These are phyloP conservation scores for Pegea sp. DNA, from an alignment of 23 tunicate genomes.

Conservation along the genomic window DNA sequence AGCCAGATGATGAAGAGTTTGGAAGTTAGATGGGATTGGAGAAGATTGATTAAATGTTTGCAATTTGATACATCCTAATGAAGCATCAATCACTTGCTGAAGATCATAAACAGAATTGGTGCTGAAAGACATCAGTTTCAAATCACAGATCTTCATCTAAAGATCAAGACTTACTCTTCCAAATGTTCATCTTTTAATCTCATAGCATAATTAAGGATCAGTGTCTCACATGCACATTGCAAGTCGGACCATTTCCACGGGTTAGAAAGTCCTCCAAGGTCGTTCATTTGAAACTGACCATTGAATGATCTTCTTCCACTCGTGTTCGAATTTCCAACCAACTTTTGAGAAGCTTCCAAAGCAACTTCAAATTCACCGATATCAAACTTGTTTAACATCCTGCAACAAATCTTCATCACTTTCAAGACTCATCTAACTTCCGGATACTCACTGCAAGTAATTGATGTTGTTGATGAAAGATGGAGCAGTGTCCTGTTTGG, in stretches of 20 bases:
- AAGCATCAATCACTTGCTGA: constrained; percentile 4
- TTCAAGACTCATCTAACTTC: no score
- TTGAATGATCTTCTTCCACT: not conserved
- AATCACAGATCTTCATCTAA: no score
- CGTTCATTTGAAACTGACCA: constrained; percentile 9
- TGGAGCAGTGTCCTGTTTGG: no score
- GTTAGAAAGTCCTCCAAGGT: constrained; percentile 2
- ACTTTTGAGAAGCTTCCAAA: constrained; percentile 9
- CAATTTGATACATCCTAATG: constrained; percentile 15
- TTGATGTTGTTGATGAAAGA: no score
- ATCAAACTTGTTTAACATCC: not conserved
- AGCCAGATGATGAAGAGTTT: constrained; percentile 8
- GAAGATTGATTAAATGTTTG: constrained; percentile 24
- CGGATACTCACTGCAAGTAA: no score
- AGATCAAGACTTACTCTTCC: no score
- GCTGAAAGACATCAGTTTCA: no score
- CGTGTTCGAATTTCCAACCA: not conserved
- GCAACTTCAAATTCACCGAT: not conserved
- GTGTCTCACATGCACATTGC: constrained; percentile 9
- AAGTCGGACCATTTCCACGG: constrained; percentile 14
- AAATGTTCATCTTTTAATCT: no score
- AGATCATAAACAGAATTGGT: constrained; percentile 2
- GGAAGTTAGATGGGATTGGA: constrained; percentile 13
- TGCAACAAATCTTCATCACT: no score
- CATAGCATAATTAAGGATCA: constrained; percentile 1